Evolutionary conservation across 64 coral and sea anemone species (phyloP).

Genomic region (Acropora yongei): DNA sequence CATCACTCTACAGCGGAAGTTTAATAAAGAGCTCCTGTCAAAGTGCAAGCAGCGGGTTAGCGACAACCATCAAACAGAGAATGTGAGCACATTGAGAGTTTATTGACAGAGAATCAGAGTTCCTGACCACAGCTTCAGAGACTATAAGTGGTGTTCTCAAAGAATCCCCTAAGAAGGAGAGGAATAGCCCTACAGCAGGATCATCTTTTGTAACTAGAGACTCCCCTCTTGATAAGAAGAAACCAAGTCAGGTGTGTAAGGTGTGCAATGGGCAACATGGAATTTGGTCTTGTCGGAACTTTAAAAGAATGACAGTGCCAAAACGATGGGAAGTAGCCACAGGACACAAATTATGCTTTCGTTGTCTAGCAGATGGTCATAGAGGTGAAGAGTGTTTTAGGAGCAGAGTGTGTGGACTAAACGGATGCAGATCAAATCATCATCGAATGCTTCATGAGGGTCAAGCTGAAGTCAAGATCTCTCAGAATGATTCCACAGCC

Average conservation of each 20-base stretch:
- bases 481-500: background rate
- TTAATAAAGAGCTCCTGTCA: no score
- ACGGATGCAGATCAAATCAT: background rate
- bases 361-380: conserved; percentile 35
- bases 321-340: conserved; percentile 46
- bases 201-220: background rate
- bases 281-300: conserved; percentile 8
- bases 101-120: conserved; percentile 42
- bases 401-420: no score
- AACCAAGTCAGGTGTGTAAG: background rate
- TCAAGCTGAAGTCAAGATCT: background rate
- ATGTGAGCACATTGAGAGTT: no score
- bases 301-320: background rate
- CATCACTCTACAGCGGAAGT: conserved; percentile 24
- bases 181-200: background rate
- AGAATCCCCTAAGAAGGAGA: background rate
- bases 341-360: conserved; percentile 29
- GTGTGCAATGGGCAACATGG: conserved; percentile 35
- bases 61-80: no score
- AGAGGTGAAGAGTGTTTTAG: no score
- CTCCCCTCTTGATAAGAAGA: background rate
- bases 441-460: conserved; percentile 25
- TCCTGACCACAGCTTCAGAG: conserved; percentile 57
- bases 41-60: no score
- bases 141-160: conserved; percentile 28